Conservation (phyloP, 2,113 vertebrate species). For the Ancistrus triradiatus region DNA sequence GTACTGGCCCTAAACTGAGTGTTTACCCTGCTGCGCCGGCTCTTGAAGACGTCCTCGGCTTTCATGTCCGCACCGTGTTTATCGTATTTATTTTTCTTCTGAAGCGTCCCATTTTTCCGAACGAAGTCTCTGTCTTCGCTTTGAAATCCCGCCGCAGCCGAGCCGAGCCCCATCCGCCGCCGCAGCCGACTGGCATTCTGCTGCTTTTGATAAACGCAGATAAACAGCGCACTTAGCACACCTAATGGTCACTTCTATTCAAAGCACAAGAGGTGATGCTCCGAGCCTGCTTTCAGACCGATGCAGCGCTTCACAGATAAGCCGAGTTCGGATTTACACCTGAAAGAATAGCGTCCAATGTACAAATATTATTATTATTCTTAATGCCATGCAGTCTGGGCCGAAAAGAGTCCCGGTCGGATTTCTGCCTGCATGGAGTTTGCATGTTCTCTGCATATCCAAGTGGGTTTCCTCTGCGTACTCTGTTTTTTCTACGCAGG, state of each 20-base stretch:
- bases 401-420: too few species aligned
- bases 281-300: slow-evolving; percentile 40
- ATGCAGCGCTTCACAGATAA: too few species aligned
- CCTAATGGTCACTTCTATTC: slow-evolving; percentile 63
- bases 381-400: too few species aligned
- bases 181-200: slow-evolving; percentile 37
- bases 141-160: slow-evolving; percentile 49
- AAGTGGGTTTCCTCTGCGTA: too few species aligned
- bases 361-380: not conserved
- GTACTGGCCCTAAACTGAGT: slow-evolving; percentile 29
- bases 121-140: slow-evolving; percentile 50
- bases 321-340: too few species aligned
- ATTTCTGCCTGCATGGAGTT: too few species aligned
- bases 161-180: slow-evolving; percentile 33
- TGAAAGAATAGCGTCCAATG: too few species aligned
- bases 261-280: slow-evolving; percentile 55
- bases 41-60: slow-evolving; percentile 46
- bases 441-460: too few species aligned
- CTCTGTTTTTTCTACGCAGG: too few species aligned
- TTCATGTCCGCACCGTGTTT: slow-evolving; percentile 49
- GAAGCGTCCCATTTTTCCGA: slow-evolving; percentile 35
- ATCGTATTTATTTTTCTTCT: slow-evolving; percentile 47
- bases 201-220: slow-evolving; percentile 61
- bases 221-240: slow-evolving; percentile 59
- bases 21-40: slow-evolving; percentile 34